Conservation (phyloP, 1,140 invertebrate species). For the Vanessa tameamea region DNA sequence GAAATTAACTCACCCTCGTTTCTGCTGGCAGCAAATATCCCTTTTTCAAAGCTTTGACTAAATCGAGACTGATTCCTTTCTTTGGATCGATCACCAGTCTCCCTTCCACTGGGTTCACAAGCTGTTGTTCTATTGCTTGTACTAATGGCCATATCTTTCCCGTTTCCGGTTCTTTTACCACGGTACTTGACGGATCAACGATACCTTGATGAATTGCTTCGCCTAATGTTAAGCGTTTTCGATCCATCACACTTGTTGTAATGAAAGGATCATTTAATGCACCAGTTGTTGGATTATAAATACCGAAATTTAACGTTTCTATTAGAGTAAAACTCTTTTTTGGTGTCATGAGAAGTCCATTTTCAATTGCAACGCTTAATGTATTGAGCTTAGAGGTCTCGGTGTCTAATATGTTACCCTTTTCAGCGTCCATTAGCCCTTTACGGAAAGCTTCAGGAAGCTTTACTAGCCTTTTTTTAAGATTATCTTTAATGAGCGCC, state of each 20-base stretch:
- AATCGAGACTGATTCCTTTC: constrained; percentile 85
- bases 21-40: constrained; percentile 93
- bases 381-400: constrained; percentile 90
- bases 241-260: constrained; percentile 84
- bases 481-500: constrained; percentile 92
- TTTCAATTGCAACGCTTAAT: constrained; percentile 87
- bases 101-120: constrained; percentile 88
- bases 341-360: constrained; percentile 87
- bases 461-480: constrained; percentile 90
- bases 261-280: constrained; percentile 90
- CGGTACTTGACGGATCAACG: constrained; percentile 91
- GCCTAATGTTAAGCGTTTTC: constrained; percentile 86
- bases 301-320: constrained; percentile 89
- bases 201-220: constrained; percentile 89
- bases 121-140: constrained; percentile 88
- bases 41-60: constrained; percentile 92
- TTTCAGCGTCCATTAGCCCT: constrained; percentile 93
- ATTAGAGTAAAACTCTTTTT: constrained; percentile 89
- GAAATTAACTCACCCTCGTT: constrained; percentile 91
- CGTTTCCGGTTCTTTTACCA: constrained; percentile 89
- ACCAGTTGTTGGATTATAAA: constrained; percentile 91
- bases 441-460: constrained; percentile 92
- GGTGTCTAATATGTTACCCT: constrained; percentile 91
- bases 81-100: constrained; percentile 85
- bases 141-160: constrained; percentile 88